Conservation (phyloP, 2,113 vertebrate genomes). For the Platysternon megacephalum region DNA sequence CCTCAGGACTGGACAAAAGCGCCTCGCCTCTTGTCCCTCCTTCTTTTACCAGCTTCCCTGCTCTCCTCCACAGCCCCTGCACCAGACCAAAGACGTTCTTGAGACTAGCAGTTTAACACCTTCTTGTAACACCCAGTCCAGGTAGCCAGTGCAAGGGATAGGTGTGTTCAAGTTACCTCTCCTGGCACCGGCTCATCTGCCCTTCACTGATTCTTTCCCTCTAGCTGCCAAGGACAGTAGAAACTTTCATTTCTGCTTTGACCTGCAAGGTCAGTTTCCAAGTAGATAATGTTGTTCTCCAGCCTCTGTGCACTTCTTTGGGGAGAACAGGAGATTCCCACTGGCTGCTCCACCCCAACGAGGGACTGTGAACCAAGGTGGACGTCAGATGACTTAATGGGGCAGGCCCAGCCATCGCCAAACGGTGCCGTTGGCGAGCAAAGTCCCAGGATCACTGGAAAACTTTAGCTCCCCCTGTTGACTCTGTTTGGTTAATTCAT, state of each 20-base stretch:
- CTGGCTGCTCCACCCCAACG: rapidly evolving
- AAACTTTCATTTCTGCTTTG: rapidly evolving
- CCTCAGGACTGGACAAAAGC: not conserved
- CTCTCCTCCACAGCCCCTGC: rapidly evolving
- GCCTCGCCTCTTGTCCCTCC: rapidly evolving
- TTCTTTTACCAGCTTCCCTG: not conserved
- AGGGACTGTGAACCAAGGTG: rapidly evolving
- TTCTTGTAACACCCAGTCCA: rapidly evolving
- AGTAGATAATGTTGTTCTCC: rapidly evolving
- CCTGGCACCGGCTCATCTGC: not conserved
- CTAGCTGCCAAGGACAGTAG: rapidly evolving
- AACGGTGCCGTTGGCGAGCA: rapidly evolving
- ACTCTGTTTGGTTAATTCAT: rapidly evolving
- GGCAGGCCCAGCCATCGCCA: rapidly evolving
- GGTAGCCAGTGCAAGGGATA: not conserved
- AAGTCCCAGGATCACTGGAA: rapidly evolving
- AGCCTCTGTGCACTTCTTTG: rapidly evolving
- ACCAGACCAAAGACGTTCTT: not conserved
- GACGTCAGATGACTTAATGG: rapidly evolving
- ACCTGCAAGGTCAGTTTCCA: not conserved
- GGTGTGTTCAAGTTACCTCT: rapidly evolving
- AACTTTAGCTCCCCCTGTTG: not conserved
- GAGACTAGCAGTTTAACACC: rapidly evolving
- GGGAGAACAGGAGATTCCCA: not conserved
- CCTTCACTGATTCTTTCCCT: not conserved